Conservation (phyloP, 2,113 vertebrate genomes). For the Chionomys nivalis region DNA sequence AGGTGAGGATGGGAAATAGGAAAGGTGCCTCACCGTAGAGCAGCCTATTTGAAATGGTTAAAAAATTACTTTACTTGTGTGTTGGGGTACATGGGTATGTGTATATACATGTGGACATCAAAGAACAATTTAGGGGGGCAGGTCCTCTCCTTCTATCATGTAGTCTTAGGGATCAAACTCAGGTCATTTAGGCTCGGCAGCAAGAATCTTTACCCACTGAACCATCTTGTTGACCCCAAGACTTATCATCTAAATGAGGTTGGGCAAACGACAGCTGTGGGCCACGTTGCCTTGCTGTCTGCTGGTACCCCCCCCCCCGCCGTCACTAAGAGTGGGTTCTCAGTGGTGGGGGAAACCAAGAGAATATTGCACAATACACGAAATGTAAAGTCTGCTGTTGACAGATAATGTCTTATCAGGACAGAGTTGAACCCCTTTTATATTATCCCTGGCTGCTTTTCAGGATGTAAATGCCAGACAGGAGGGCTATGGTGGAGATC, state of each 20-base stretch:
- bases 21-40: background rate
- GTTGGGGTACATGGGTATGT: background rate
- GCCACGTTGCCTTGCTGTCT: no score
- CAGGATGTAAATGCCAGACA: background rate
- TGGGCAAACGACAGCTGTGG: accelerated
- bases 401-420: background rate
- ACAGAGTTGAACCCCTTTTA: background rate
- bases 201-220: background rate
- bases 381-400: background rate
- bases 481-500: background rate
- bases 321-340: background rate
- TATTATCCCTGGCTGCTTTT: background rate
- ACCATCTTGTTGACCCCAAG: background rate
- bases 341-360: background rate
- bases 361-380: background rate
- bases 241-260: background rate
- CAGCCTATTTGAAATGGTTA: background rate
- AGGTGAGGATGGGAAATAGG: accelerated
- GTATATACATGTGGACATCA: background rate
- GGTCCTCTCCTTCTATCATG: background rate
- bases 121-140: background rate
- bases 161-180: background rate
- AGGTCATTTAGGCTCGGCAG: background rate
- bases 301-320: accelerated
- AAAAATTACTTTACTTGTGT: background rate